A percentile compares a stretch with the other conserved stretches of the same genome.
phyloP scores from a whole-genome alignment of 2,888 invertebrate species.

The Lycocerus yunnanus region DNA sequence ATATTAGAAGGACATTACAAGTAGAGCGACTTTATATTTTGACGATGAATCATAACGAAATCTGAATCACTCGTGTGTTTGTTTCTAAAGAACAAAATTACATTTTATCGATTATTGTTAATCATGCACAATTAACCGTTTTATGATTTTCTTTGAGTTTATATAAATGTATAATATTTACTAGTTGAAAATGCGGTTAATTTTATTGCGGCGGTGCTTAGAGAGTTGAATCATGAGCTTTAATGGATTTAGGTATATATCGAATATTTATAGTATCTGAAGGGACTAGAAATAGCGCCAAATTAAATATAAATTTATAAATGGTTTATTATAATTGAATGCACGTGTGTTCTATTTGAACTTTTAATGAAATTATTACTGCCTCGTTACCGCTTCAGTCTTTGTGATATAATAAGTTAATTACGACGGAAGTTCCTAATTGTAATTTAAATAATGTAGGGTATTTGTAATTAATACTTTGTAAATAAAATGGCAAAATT shows the following conservation, averaged over 20 bases:
- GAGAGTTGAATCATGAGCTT: slow-evolving; percentile 13
- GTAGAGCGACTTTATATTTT: slow-evolving; percentile 28
- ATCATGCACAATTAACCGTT: neutral
- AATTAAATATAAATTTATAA: slow-evolving; percentile 51
- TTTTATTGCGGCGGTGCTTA: slow-evolving; percentile 11
- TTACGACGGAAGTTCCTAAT: slow-evolving; percentile 55
- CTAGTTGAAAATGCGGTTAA: slow-evolving; percentile 1
- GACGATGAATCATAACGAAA: slow-evolving; percentile 27
- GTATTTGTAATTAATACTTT: slow-evolving; percentile 53
- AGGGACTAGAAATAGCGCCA: slow-evolving; percentile 46
- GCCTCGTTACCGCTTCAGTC: slow-evolving; percentile 52
- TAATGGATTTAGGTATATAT: slow-evolving; percentile 14
- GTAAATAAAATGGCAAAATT: slow-evolving; percentile 46
- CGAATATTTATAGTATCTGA: slow-evolving; percentile 42
- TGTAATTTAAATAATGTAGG: slow-evolving; percentile 56
- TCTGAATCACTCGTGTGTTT: slow-evolving; percentile 11
- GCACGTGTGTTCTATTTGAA: slow-evolving; percentile 53
- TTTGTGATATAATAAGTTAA: slow-evolving; percentile 54
- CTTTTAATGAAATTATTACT: slow-evolving; percentile 54
- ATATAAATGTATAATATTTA: slow-evolving; percentile 2
- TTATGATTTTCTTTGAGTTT: neutral
- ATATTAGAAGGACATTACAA: slow-evolving; percentile 26
- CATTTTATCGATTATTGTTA: slow-evolving; percentile 3
- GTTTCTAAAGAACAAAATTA: neutral
- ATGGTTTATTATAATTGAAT: slow-evolving; percentile 54